Percentiles rank a stretch among this genome's conserved stretches.
phyloP scores from a whole-genome alignment of 1,140 invertebrate species.

The Samia ricini region DNA sequence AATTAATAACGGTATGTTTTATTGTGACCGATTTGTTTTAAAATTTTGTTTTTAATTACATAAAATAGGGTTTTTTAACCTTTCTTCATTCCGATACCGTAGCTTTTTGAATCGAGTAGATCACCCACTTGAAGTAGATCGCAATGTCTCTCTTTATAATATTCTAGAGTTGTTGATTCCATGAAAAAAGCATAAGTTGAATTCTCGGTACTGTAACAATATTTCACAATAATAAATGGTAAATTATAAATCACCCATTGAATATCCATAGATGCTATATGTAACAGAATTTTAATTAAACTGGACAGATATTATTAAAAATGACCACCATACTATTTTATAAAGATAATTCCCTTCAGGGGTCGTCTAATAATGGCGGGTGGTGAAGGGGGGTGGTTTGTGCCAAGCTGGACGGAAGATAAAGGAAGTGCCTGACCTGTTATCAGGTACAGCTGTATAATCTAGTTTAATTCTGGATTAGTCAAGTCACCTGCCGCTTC shows the following conservation, averaged over 20 bases:
- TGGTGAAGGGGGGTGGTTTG: too few relatives aligned
- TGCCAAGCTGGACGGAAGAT: too few relatives aligned
- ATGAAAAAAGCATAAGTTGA: conserved; percentile 88
- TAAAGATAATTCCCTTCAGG: too few relatives aligned
- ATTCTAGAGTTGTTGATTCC: conserved; percentile 91
- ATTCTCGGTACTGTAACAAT: conserved; percentile 65
- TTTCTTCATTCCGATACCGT: conserved; percentile 85
- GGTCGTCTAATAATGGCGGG: too few relatives aligned
- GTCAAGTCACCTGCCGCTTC: too few relatives aligned
- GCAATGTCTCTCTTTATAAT: conserved; percentile 86
- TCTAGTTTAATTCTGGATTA: too few relatives aligned
- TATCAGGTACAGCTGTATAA: too few relatives aligned
- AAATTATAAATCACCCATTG: conserved; percentile 10
- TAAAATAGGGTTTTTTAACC: conserved; percentile 30
- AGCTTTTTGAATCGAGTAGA: conserved; percentile 88
- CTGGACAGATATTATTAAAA: too few relatives aligned
- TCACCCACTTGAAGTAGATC: conserved; percentile 87
- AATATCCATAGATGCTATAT: too few relatives aligned
- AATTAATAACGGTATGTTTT: background rate
- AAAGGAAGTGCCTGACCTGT: too few relatives aligned
- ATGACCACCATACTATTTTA: too few relatives aligned
- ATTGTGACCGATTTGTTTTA: background rate
- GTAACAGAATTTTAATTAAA: too few relatives aligned
- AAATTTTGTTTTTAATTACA: background rate
- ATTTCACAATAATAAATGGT: background rate